Evolutionary conservation across 2,113 vertebrate genomes (phyloP).

Genomic region (Stigmatopora nigra): DNA sequence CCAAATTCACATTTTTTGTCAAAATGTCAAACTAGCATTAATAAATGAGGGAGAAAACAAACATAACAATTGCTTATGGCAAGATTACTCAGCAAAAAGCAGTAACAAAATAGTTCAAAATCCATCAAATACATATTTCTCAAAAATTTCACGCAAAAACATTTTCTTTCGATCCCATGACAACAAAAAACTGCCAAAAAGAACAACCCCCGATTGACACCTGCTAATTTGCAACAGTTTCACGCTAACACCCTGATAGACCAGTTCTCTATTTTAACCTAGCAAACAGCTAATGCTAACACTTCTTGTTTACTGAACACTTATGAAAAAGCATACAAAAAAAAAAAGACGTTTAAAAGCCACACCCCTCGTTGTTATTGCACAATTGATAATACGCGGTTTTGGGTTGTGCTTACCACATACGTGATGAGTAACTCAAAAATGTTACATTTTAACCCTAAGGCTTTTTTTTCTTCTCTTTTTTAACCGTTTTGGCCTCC

Average conservation of each 20-base stretch:
- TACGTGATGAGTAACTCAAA: slow-evolving; percentile 40
- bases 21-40: too few species aligned
- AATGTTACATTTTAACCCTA: background rate
- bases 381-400: slow-evolving; percentile 7
- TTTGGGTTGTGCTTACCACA: slow-evolving; percentile 43
- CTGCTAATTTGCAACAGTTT: slow-evolving; percentile 3
- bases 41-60: too few species aligned
- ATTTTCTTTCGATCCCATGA: background rate
- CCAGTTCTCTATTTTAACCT: slow-evolving; percentile 1
- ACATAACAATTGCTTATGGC: too few species aligned
- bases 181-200: background rate
- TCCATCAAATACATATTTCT: too few species aligned
- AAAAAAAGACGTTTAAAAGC: background rate
- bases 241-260: background rate
- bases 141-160: too few species aligned
- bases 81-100: too few species aligned
- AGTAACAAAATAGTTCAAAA: too few species aligned
- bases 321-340: background rate
- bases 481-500: too few species aligned
- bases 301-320: background rate
- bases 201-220: background rate
- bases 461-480: background rate
- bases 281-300: background rate
- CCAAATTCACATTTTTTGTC: too few species aligned
- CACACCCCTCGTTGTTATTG: background rate